phyloP scores from a whole-genome alignment of 2,113 vertebrate genomes.

The Dicerorhinus sumatrensis region DNA sequence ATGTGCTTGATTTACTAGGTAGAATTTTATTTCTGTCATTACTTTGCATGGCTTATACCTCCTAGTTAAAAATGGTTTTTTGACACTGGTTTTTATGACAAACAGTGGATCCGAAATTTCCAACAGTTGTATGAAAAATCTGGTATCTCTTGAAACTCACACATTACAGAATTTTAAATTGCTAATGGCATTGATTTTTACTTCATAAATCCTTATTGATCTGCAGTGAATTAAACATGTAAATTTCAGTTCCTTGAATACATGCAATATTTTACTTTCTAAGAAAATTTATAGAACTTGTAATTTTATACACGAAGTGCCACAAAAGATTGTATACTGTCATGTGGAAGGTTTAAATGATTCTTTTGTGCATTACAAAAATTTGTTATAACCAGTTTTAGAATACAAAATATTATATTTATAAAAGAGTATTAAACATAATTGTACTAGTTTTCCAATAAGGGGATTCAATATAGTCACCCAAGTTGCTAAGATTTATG shows the following conservation, averaged over 20 bases:
- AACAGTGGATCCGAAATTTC: background rate
- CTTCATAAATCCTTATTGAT: constrained; percentile 22
- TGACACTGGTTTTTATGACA: background rate
- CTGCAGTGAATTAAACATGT: background rate
- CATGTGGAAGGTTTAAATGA: background rate
- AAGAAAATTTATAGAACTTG: background rate
- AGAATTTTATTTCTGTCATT: background rate
- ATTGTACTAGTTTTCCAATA: background rate
- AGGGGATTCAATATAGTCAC: fast-evolving
- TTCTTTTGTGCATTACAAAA: background rate
- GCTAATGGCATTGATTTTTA: background rate
- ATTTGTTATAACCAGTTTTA: background rate
- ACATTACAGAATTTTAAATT: background rate
- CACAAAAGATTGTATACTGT: background rate
- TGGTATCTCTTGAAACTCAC: background rate
- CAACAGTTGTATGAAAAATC: background rate
- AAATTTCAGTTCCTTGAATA: background rate
- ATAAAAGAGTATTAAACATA: background rate
- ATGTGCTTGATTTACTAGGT: background rate
- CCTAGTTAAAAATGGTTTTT: background rate
- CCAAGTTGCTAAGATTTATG: background rate
- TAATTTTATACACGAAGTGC: background rate
- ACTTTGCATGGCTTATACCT: fast-evolving
- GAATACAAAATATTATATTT: background rate
- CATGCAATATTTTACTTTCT: background rate